phyloP scores from a whole-genome alignment of 2,797 vertebrate species.

The Coreius guichenoti region DNA sequence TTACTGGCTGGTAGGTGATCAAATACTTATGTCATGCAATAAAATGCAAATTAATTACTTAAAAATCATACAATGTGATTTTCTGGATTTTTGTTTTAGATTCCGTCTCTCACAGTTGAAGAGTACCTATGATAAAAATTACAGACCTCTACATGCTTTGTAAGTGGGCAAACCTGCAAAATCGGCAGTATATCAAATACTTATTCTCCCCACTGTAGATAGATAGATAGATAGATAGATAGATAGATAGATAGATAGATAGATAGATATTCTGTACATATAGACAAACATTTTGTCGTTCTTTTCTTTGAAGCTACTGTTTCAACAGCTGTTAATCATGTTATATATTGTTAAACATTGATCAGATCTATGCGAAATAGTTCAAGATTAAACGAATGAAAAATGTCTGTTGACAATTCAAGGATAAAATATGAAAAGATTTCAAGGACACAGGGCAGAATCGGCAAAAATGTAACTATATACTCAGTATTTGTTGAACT shows the following conservation, averaged over 20 bases:
- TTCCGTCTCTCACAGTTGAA: no score
- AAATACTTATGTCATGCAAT: no score
- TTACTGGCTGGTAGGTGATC: no score
- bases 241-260: background rate
- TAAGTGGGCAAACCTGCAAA: no score
- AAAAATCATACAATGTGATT: no score
- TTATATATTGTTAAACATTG: background rate
- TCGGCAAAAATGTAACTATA: constrained; percentile 27
- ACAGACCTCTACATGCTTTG: no score
- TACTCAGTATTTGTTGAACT: constrained; percentile 53
- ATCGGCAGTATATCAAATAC: no score
- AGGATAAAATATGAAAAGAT: constrained; percentile 2
- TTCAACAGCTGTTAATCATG: background rate
- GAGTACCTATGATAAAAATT: no score
- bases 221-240: background rate
- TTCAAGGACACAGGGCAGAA: constrained; percentile 42
- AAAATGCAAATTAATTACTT: no score
- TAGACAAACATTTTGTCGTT: background rate
- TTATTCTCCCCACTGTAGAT: no score
- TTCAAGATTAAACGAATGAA: background rate
- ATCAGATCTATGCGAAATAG: background rate
- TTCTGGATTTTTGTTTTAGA: no score
- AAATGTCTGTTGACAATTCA: background rate
- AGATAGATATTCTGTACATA: background rate
- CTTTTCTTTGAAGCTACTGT: background rate